Evolutionary conservation across 1,140 invertebrate genomes (phyloP), one percentile per base, ranked within the genome.

Genomic region (Musca vetustissima): DNA sequence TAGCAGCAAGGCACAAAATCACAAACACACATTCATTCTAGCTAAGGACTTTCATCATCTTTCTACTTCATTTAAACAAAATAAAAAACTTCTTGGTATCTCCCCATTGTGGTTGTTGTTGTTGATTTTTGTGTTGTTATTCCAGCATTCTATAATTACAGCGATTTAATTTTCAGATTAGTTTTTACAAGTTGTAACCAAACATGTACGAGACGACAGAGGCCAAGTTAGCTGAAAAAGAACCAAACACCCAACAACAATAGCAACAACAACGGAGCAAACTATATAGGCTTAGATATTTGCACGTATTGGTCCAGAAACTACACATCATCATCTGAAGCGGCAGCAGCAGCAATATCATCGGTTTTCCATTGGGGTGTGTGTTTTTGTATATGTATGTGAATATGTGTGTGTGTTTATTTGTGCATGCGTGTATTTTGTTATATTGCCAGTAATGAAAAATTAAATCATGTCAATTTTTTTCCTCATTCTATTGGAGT

Each of bases 161-260:
- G 64, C 64, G 49, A 66, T 66, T 52, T 66, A 66, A 66, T 66
- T 52, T 50, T 66, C 47, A 50, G 64, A 66, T 66, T 66, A 61
- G 57, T 61, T 61, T 61, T 61, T 61, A 61, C 57, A 61, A 61
- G 57, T 61, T 66, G 64, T 66, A 52, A 66, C 47, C 49, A 52
- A 66, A 66, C 43, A 66, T 52, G 64, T 50, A 66, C 64, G 64
- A 66, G 24, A 52, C 6, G 36, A 4, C 36, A 6, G 36, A 6
- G 11, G 36, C 4, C 4, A 43, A 43, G 36, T 43, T 43, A 28
- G 36, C 11, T 4, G 6, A 43, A 43, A 43, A 13, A 43, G 6
- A 11, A 11, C 7, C 4, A 43, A 43, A 43, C 36, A 8, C 13
- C 7, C 6, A 43, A 1, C 11, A n/a, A n/a, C n/a, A n/a, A n/a